phyloP scores from a whole-genome alignment of 2,797 vertebrate species.

The Yasuhikotakia modesta region DNA sequence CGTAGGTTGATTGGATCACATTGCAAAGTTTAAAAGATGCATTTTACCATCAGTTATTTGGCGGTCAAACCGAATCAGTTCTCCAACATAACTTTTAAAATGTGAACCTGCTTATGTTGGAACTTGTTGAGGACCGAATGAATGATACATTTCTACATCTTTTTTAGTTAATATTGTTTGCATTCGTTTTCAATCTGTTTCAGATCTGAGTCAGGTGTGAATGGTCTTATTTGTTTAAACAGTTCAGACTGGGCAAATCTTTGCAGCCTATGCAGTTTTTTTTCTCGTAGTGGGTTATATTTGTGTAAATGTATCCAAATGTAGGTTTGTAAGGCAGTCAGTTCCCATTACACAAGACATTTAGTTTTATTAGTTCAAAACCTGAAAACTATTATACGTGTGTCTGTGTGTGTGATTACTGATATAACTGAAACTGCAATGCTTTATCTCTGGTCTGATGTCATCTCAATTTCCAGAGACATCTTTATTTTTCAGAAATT shows the following conservation, averaged over 20 bases:
- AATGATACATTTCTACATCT: not conserved
- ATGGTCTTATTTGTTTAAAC: not conserved
- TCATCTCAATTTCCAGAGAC: conserved; percentile 32
- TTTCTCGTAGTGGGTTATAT: conserved; percentile 22
- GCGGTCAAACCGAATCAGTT: not conserved
- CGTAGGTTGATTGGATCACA: not conserved
- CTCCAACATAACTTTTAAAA: not conserved
- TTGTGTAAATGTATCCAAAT: conserved; percentile 34
- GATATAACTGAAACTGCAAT: conserved; percentile 16
- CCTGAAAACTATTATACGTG: conserved; percentile 11
- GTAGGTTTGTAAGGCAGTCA: conserved; percentile 17
- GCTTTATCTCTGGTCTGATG: conserved; percentile 30
- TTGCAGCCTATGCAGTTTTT: conserved; percentile 18
- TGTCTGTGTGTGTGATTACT: conserved; percentile 12
- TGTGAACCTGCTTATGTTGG: not conserved
- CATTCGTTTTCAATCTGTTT: not conserved
- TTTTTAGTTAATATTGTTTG: not conserved
- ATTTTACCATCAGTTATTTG: not conserved
- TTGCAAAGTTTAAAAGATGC: not conserved
- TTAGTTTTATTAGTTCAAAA: conserved; percentile 16
- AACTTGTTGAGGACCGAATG: not conserved
- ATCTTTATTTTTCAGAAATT: conserved; percentile 32
- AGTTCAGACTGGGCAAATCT: conserved; percentile 7
- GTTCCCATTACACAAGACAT: conserved; percentile 4
- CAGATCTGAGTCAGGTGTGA: conserved; percentile 15